Conservation (phyloP, 2,888 invertebrate genomes). For the Philhelius pedissequus region DNA sequence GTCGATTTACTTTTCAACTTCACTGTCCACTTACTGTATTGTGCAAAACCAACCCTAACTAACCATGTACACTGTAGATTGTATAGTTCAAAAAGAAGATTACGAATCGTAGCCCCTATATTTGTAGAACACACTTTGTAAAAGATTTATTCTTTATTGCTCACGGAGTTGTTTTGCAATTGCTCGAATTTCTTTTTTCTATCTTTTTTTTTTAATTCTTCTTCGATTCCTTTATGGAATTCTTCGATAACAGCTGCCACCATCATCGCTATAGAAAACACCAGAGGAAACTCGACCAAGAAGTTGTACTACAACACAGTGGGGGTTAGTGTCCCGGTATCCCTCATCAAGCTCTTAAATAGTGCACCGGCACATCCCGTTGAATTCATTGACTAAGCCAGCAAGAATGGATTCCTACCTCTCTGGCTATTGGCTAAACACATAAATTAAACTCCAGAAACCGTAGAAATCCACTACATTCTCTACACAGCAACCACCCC, state of each 20-base stretch:
- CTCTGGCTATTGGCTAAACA: conserved; percentile 47
- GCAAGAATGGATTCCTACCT: conserved; percentile 4
- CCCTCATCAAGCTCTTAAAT: not conserved
- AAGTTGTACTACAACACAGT: conserved; percentile 37
- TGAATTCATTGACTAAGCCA: conserved; percentile 65
- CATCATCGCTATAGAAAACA: conserved; percentile 36
- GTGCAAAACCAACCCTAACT: not conserved
- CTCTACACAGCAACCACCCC: not conserved
- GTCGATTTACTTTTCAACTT: not conserved
- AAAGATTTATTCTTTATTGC: conserved; percentile 64
- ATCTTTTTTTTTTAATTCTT: not conserved
- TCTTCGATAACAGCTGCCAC: conserved; percentile 63
- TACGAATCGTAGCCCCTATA: conserved; percentile 40
- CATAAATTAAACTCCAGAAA: conserved; percentile 63
- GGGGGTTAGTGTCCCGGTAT: not conserved
- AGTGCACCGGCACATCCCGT: conserved; percentile 30
- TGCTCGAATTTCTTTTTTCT: not conserved
- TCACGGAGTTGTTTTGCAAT: conserved; percentile 52
- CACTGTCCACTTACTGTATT: not conserved
- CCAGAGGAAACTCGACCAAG: not conserved
- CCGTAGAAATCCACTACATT: conserved; percentile 56
- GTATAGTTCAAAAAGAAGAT: conserved; percentile 32
- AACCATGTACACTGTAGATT: not conserved
- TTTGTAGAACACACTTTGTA: conserved; percentile 48
- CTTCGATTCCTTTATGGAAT: conserved; percentile 28